Evolutionary conservation across 2,113 vertebrate genomes (phyloP), one percentile per base, ranked within the genome.

Genomic region (Porphyrio hochstetteri): DNA sequence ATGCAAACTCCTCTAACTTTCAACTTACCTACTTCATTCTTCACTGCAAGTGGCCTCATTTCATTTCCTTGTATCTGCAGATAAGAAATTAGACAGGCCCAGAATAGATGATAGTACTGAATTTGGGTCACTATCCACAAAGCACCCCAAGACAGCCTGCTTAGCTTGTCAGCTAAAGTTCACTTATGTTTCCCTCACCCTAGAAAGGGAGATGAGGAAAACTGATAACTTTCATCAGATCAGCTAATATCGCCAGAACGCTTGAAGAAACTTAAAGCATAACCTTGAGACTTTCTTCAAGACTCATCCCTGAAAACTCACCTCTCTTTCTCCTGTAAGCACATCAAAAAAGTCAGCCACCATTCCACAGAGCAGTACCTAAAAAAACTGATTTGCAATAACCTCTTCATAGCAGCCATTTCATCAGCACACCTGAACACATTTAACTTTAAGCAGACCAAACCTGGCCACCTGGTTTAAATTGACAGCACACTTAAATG

Each of bases 31-130:
- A 55, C 85, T 88, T 92, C 53, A 57, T 92, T 92, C 72, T 86
- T 68, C 44, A 42, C 35, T 40, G 53, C 40, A 53, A 13, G 19
- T 4, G 8, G 24, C 69, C 60, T 86, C 72, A 74, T 88, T 94
- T 92, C 28, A 72, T 81, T 92, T 78, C 61, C 29, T 81, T 60
- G 2, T 48, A 46, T 78, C 64, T 68, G 38, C 86, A 94, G 50
- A 75, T 71, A 27, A 95, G 75, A 84, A 92, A 92, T 76, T 68
- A 93, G 67, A 64, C 25, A 48, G 55, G 48, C 85, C 46, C 46
- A 94, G 38, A 95, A 88, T 23, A 94, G 79, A 90, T 86, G 65
- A 86, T 52, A 91, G 64, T 52, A 44, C 76, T 92, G 79, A 90
- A 93, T 93, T 90, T 92, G 82, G 79, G 60, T 93, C 88, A 88